Conservation (phyloP, 1,140 invertebrate species). For the Aphidius gifuensis region DNA sequence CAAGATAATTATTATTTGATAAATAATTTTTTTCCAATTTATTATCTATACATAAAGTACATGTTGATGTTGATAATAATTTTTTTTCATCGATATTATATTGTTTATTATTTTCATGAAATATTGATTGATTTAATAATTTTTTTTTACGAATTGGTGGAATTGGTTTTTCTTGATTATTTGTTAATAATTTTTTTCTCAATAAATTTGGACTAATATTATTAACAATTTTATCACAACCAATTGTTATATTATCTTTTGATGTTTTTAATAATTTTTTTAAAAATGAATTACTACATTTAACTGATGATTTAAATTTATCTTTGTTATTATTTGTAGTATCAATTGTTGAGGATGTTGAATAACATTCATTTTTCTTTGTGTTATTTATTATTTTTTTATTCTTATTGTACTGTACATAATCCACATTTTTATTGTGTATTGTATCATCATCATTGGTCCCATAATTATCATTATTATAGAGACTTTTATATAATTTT, state of each 20-base stretch:
- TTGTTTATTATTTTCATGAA: too few species aligned
- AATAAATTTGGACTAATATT: slow-evolving; percentile 34
- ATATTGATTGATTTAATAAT: neutral
- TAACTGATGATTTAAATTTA: slow-evolving; percentile 14
- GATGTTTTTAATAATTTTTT: slow-evolving; percentile 36
- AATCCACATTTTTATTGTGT: neutral
- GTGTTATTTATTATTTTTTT: neutral
- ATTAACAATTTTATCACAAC: slow-evolving; percentile 38
- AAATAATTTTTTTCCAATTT: too few species aligned
- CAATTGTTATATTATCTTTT: slow-evolving; percentile 32
- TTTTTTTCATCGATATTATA: too few species aligned
- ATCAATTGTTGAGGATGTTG: slow-evolving; percentile 15
- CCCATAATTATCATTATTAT: slow-evolving; percentile 7
- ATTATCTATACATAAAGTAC: too few species aligned
- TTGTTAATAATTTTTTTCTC: slow-evolving; percentile 28
- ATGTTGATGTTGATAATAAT: too few species aligned
- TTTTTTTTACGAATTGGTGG: slow-evolving; percentile 29
- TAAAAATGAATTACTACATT: slow-evolving; percentile 34
- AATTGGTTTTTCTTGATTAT: slow-evolving; percentile 28
- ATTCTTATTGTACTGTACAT: neutral
- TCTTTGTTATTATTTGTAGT: neutral
- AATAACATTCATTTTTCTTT: neutral
- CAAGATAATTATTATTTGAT: too few species aligned
- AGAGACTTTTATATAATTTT: neutral
- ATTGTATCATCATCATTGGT: neutral